A percentile compares a stretch with the other conserved stretches of the same genome.
Conservation (phyloP, 2,888 invertebrate species). For the Parochlus steinenii region DNA sequence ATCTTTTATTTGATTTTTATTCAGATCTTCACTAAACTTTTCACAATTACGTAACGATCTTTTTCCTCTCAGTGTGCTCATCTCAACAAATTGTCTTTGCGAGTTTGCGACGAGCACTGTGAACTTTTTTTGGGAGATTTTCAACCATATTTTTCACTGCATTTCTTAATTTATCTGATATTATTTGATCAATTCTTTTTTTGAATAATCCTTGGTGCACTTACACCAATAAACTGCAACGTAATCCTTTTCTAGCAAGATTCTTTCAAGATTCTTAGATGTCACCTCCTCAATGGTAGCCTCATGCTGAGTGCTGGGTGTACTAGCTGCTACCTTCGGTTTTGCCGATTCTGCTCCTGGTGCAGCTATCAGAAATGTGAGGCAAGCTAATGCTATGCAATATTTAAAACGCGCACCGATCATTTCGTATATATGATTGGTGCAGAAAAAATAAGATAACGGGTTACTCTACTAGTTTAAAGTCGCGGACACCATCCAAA, state of each 20-base stretch:
- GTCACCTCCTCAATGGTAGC: conserved; percentile 87
- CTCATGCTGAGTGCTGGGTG: conserved; percentile 34
- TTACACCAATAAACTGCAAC: conserved; percentile 95
- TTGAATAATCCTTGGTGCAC: conserved; percentile 30
- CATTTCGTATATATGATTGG: conserved; percentile 16
- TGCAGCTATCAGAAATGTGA: conserved; percentile 28
- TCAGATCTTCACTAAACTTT: no score
- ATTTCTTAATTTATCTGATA: background rate
- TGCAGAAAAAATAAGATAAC: background rate
- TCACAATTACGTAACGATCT: no score
- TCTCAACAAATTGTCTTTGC: no score
- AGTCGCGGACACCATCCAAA: conserved; percentile 12
- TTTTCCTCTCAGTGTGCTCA: no score
- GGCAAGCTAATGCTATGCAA: conserved; percentile 26
- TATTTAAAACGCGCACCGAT: conserved; percentile 31
- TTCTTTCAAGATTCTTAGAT: conserved; percentile 78
- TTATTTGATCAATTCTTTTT: background rate
- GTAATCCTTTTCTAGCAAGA: conserved; percentile 81
- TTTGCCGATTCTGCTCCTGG: conserved; percentile 30
- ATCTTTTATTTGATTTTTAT: no score
- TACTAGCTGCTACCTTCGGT: conserved; percentile 29
- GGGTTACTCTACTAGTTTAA: conserved; percentile 5
- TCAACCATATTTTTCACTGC: background rate
- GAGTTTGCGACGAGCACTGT: conserved; percentile 12
- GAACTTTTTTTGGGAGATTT: conserved; percentile 12